phyloP scores from a whole-genome alignment of 2,797 vertebrate species.

The Spinus pinus region DNA sequence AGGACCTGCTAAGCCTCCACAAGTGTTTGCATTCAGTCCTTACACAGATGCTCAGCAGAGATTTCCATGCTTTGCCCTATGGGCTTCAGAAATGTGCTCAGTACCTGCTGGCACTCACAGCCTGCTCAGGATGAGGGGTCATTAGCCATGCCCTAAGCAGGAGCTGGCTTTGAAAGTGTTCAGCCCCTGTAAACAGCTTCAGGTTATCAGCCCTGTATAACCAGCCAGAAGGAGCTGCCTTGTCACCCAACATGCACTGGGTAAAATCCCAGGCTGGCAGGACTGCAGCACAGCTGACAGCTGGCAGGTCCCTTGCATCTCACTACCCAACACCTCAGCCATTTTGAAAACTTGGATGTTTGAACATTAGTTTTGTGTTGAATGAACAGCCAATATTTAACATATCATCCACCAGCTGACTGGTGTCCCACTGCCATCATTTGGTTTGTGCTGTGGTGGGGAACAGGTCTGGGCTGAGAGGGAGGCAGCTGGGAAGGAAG shows the following conservation, averaged over 20 bases:
- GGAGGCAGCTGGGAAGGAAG: not conserved
- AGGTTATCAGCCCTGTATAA: accelerated
- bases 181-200: not conserved
- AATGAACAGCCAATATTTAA: not conserved
- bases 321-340: not conserved
- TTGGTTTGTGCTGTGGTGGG: not conserved
- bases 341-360: not conserved
- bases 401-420: not conserved
- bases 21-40: not conserved
- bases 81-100: not conserved
- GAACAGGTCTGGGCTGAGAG: not conserved
- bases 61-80: not conserved
- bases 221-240: not conserved
- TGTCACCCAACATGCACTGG: accelerated
- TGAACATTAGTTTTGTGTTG: not conserved
- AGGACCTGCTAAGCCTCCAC: not conserved
- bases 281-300: not conserved
- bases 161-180: not conserved
- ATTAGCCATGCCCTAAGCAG: not conserved
- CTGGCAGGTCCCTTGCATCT: accelerated
- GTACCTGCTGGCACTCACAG: not conserved
- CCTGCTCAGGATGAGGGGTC: not conserved
- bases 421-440: accelerated
- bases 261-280: accelerated
- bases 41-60: not conserved